phyloP scores from a whole-genome alignment of 2,113 vertebrate genomes.

The Rissa tridactyla region DNA sequence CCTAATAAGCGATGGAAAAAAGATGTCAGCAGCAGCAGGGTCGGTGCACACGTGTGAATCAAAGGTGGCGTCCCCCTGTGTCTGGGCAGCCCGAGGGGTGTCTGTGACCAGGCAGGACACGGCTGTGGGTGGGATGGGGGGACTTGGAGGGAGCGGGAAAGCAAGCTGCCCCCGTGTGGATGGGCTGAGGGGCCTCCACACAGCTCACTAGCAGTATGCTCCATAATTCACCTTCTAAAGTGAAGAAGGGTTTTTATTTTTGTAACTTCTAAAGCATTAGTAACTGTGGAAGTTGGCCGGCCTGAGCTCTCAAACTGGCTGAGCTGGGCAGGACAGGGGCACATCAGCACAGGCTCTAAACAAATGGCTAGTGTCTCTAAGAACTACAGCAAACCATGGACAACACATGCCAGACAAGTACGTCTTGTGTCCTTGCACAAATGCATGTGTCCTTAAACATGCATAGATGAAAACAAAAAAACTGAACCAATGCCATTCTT shows the following conservation, averaged over 20 bases:
- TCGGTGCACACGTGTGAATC: neutral
- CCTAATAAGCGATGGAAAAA: neutral
- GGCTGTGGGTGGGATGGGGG: rapidly evolving
- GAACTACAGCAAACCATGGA: neutral
- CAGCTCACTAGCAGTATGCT: neutral
- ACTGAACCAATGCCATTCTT: neutral
- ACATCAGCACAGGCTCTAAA: neutral
- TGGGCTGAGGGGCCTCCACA: neutral
- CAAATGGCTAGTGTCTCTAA: neutral
- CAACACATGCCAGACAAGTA: neutral
- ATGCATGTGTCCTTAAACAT: neutral
- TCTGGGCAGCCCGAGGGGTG: neutral
- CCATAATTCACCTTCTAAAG: neutral
- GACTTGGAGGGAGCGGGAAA: neutral
- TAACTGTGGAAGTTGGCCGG: slow-evolving; percentile 5
- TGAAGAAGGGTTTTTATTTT: neutral
- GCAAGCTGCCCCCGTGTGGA: neutral
- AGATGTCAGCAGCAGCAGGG: neutral
- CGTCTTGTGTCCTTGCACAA: neutral
- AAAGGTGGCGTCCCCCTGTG: neutral
- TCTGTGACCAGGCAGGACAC: neutral
- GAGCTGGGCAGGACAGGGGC: neutral
- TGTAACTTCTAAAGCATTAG: neutral
- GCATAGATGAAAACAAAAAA: neutral
- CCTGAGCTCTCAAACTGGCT: neutral